Conservation (phyloP, 1,140 invertebrate species). For the Chrysomallon squamiferum region DNA sequence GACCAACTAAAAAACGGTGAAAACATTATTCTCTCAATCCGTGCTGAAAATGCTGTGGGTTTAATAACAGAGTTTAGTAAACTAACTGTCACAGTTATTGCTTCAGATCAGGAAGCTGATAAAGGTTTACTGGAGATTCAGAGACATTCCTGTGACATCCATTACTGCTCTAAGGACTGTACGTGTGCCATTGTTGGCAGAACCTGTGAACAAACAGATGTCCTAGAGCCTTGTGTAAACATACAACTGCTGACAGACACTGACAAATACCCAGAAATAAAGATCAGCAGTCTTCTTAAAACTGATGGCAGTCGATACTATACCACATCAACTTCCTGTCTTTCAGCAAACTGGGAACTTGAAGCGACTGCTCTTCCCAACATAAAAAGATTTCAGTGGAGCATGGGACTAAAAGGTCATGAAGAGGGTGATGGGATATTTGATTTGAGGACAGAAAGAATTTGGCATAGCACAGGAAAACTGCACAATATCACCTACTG, state of each 20-base stretch:
- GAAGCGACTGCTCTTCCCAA: neutral
- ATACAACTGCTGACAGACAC: neutral
- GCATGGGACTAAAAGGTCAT: slow-evolving; percentile 18
- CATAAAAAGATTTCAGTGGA: slow-evolving; percentile 32
- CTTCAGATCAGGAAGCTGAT: neutral
- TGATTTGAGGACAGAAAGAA: slow-evolving; percentile 12
- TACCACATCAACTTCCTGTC: neutral
- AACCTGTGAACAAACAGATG: slow-evolving; percentile 15
- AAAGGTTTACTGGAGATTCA: slow-evolving; percentile 14
- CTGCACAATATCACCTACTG: slow-evolving; percentile 22
- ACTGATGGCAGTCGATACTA: too few species aligned
- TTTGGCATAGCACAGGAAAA: slow-evolving; percentile 31
- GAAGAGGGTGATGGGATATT: slow-evolving; percentile 27
- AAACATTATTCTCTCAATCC: neutral
- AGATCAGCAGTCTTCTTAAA: neutral
- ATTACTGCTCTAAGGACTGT: slow-evolving; percentile 36
- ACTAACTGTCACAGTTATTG: neutral
- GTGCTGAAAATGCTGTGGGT: neutral
- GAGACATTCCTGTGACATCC: slow-evolving; percentile 27
- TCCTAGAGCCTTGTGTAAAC: neutral
- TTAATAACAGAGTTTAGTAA: neutral
- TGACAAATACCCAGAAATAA: neutral
- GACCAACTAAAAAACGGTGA: neutral
- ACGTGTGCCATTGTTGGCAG: slow-evolving; percentile 31
- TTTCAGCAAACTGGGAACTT: neutral